phyloP scores from a whole-genome alignment of 2,797 vertebrate species.

The Gallirallus australis region DNA sequence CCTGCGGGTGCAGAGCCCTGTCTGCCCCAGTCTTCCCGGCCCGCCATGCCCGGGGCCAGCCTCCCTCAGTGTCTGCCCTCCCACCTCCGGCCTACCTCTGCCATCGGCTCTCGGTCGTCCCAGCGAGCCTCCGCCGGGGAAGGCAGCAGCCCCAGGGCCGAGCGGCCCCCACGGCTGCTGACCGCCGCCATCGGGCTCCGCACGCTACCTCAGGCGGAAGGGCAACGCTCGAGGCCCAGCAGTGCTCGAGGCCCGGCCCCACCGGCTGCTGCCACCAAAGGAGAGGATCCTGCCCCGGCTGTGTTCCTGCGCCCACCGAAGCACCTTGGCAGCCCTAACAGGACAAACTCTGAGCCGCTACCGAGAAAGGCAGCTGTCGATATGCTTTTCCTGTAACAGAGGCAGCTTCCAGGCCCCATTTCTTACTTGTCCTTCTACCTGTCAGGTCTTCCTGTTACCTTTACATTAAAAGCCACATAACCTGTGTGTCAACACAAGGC shows the following conservation, averaged over 20 bases:
- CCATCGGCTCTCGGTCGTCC: not conserved
- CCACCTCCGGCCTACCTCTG: not conserved
- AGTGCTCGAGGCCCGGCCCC: not conserved
- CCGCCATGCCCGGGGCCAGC: too few relatives aligned
- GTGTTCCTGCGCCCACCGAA: not conserved
- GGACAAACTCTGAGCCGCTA: fast-evolving
- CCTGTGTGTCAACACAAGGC: not conserved
- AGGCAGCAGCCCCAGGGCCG: not conserved
- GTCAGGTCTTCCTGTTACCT: too few relatives aligned
- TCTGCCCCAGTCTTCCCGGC: too few relatives aligned
- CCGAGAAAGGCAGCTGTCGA: fast-evolving
- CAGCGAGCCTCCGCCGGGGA: fast-evolving
- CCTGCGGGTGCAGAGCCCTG: fast-evolving
- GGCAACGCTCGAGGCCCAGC: not conserved
- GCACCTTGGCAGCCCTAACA: fast-evolving
- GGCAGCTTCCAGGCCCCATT: too few relatives aligned
- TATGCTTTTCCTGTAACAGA: fast-evolving
- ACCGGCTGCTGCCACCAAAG: not conserved
- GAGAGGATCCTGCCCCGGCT: fast-evolving
- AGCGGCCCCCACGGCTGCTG: fast-evolving
- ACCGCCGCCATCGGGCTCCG: not conserved
- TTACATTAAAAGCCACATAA: fast-evolving
- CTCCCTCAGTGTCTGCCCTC: too few relatives aligned
- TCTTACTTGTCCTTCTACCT: too few relatives aligned
- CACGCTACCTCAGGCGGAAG: not conserved